phyloP scores from a whole-genome alignment of 2,888 invertebrate species.

The Pristionchus fissidentatus region DNA sequence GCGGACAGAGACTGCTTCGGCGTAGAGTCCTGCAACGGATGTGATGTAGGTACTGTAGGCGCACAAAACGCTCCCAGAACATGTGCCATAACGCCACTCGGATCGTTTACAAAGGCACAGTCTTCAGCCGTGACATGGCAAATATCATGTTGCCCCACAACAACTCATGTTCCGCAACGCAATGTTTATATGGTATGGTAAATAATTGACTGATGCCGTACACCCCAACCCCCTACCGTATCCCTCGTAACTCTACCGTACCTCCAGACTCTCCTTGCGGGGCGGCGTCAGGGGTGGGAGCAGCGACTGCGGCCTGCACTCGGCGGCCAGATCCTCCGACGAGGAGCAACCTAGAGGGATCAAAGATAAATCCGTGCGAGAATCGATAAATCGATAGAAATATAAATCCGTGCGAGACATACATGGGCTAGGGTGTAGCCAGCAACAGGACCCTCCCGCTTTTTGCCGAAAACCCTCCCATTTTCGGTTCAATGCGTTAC shows the following conservation, averaged over 20 bases:
- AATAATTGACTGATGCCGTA: neutral
- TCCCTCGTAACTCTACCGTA: neutral
- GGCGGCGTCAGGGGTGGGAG: neutral
- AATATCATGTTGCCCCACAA: too few relatives aligned
- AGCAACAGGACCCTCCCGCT: too few relatives aligned
- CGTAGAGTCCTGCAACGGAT: neutral
- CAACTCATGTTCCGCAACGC: neutral
- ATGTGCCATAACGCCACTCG: neutral
- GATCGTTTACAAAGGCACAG: neutral
- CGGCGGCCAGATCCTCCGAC: neutral
- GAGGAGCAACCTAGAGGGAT: conserved; percentile 1
- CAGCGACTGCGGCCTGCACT: neutral
- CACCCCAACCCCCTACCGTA: neutral
- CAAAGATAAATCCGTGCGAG: too few relatives aligned
- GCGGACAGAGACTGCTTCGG: conserved; percentile 12
- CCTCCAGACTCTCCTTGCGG: neutral
- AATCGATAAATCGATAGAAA: too few relatives aligned
- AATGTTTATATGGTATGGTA: neutral
- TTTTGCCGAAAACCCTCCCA: too few relatives aligned
- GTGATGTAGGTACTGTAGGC: too few relatives aligned
- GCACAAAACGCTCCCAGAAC: too few relatives aligned
- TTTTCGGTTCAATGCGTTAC: too few relatives aligned
- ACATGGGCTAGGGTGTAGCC: too few relatives aligned
- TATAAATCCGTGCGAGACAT: too few relatives aligned
- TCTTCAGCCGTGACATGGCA: too few relatives aligned